Percentiles rank a stretch among this genome's conserved stretches.
Evolutionary conservation across 2,888 invertebrate species (phyloP).

Genomic region (Polyommatus icarus): DNA sequence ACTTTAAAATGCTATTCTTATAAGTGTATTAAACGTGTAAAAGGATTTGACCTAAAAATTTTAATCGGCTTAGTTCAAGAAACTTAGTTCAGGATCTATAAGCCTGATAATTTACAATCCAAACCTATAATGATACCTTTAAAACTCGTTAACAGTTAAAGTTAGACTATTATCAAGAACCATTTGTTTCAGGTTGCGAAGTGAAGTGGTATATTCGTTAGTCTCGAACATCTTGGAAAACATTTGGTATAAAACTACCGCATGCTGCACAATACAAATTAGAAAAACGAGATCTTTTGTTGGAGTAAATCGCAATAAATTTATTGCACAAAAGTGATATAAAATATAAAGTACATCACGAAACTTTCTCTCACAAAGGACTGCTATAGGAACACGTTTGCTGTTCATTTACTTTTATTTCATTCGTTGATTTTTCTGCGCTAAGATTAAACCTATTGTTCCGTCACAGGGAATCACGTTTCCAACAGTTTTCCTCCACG

Average conservation of each 20-base stretch:
- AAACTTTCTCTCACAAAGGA: slow-evolving; percentile 25
- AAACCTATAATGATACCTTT: slow-evolving; percentile 38
- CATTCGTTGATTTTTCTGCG: slow-evolving; percentile 54
- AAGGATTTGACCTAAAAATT: background rate
- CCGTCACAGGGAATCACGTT: slow-evolving; percentile 69
- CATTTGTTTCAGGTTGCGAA: slow-evolving; percentile 32
- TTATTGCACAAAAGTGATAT: slow-evolving; percentile 13
- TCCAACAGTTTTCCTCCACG: slow-evolving; percentile 65
- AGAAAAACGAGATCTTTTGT: slow-evolving; percentile 2
- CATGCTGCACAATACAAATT: background rate
- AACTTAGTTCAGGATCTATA: background rate
- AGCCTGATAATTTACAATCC: slow-evolving; percentile 40
- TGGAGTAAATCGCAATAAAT: background rate
- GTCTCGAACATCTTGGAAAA: background rate
- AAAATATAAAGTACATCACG: slow-evolving; percentile 6
- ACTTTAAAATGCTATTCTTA: background rate
- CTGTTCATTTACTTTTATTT: slow-evolving; percentile 39
- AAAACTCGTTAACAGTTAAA: slow-evolving; percentile 45
- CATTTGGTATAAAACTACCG: background rate
- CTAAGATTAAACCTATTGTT: slow-evolving; percentile 73
- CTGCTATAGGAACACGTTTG: slow-evolving; percentile 27
- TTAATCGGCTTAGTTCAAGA: background rate
- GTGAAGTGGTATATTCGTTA: background rate
- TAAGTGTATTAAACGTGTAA: background rate
- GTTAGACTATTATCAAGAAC: slow-evolving; percentile 41